Evolutionary conservation across 2,888 invertebrate genomes (phyloP).

Genomic region (Drosophila aldrichi): DNA sequence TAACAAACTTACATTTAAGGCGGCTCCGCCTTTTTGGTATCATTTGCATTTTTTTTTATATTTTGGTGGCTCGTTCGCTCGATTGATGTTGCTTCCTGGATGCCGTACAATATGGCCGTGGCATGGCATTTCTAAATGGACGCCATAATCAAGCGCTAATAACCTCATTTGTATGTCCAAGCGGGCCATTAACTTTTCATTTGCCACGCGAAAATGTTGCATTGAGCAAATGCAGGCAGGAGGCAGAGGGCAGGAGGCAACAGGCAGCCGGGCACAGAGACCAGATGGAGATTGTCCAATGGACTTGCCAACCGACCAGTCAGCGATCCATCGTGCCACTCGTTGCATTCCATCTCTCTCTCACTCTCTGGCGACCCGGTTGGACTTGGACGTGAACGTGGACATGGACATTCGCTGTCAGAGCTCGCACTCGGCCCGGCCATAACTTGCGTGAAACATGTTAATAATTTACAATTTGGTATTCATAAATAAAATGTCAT

Average conservation of each 20-base stretch:
- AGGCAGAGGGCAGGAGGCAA: constrained; percentile 15
- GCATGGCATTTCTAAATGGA: constrained; percentile 63
- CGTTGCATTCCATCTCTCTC: background rate
- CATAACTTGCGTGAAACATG: constrained; percentile 84
- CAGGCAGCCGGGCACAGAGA: constrained; percentile 17
- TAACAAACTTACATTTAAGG: constrained; percentile 13
- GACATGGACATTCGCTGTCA: constrained; percentile 55
- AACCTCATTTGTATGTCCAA: constrained; percentile 76
- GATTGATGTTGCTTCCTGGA: constrained; percentile 29
- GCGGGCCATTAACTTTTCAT: constrained; percentile 76
- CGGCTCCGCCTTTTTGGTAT: constrained; percentile 7
- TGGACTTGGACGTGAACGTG: constrained; percentile 33
- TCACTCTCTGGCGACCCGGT: constrained; percentile 1
- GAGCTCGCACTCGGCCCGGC: constrained; percentile 56
- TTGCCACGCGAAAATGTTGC: constrained; percentile 61
- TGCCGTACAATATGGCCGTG: constrained; percentile 17
- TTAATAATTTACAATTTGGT: constrained; percentile 86
- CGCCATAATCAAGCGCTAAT: constrained; percentile 77
- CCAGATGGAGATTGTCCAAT: constrained; percentile 46
- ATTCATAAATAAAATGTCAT: constrained; percentile 85
- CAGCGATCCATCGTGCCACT: constrained; percentile 54
- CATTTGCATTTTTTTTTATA: constrained; percentile 22
- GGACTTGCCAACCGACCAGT: constrained; percentile 39
- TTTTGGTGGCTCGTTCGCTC: constrained; percentile 13
- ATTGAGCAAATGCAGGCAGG: constrained; percentile 37